These are phyloP conservation scores for Megaceryle maxima DNA, from an alignment of 2,113 vertebrate species.

Conservation along the genomic window DNA sequence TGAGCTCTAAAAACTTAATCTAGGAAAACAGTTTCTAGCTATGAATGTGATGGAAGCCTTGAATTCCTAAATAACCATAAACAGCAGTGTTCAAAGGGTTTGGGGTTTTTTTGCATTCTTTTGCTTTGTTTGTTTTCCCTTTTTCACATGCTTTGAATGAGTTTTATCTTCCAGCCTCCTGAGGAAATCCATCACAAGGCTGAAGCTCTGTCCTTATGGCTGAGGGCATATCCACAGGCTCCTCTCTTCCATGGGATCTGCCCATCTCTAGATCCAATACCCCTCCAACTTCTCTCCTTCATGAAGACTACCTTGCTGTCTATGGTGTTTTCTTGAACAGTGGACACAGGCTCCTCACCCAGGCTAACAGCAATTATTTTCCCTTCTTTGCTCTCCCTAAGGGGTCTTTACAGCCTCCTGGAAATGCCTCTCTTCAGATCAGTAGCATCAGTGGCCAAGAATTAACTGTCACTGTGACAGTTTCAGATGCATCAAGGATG, in stretches of 20 bases:
- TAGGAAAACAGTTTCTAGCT: constrained; percentile 24
- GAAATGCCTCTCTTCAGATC: neutral
- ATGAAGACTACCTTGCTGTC: neutral
- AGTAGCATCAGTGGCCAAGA: neutral
- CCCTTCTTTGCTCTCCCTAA: neutral
- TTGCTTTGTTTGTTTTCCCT: neutral
- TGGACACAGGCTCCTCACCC: neutral
- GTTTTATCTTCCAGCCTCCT: neutral
- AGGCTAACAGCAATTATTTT: neutral
- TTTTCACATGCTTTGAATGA: neutral
- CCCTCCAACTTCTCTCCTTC: neutral
- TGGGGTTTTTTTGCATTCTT: accelerated
- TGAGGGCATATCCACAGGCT: neutral
- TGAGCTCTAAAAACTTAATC: constrained; percentile 41
- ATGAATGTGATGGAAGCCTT: neutral
- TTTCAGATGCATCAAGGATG: neutral
- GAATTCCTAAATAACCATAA: constrained; percentile 22
- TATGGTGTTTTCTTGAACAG: neutral
- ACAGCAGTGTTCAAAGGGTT: neutral
- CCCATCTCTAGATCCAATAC: neutral
- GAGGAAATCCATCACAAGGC: neutral
- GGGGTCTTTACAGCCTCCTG: neutral
- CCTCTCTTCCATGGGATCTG: neutral
- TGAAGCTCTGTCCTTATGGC: neutral
- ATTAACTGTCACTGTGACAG: neutral